phyloP scores from a whole-genome alignment of 2,797 vertebrate genomes.

The Crocodylus rhombifer region DNA sequence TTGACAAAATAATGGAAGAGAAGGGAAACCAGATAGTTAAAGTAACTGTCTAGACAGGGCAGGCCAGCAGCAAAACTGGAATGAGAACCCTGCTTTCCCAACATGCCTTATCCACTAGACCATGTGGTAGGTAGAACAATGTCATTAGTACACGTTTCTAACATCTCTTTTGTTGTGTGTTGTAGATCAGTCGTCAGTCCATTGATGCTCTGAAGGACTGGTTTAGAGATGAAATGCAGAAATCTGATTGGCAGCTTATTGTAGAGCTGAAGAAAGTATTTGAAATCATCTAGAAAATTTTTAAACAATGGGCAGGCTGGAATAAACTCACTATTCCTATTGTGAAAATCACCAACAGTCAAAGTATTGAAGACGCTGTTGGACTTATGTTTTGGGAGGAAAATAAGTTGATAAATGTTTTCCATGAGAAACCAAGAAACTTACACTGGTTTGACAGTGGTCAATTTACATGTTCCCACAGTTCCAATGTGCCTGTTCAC shows the following conservation, averaged over 20 bases:
- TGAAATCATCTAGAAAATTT: conserved; percentile 93
- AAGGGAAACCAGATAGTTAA: background rate
- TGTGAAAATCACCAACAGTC: conserved; percentile 74
- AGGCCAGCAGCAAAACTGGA: fast-evolving
- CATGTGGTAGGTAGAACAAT: background rate
- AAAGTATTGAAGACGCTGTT: conserved; percentile 74
- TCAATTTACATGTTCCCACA: conserved; percentile 87
- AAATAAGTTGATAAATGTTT: conserved; percentile 89
- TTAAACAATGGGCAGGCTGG: conserved; percentile 69
- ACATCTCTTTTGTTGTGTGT: background rate
- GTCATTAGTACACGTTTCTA: too few relatives aligned
- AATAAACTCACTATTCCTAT: conserved; percentile 69
- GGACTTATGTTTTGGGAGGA: conserved; percentile 76
- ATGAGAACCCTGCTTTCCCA: fast-evolving
- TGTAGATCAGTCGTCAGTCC: conserved; percentile 95
- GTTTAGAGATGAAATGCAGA: conserved; percentile 99
- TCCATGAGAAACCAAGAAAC: conserved; percentile 97
- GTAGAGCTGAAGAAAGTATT: conserved; percentile 99
- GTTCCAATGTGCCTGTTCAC: conserved; percentile 89
- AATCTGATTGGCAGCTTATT: conserved; percentile 98
- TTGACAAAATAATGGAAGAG: background rate
- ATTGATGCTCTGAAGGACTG: conserved; percentile 98
- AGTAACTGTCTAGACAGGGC: fast-evolving
- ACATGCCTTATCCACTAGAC: background rate
- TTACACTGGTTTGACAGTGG: conserved; percentile 99